These are phyloP conservation scores for Platycnemis pennipes DNA, from an alignment of 2,888 invertebrate species.

Conservation along the genomic window DNA sequence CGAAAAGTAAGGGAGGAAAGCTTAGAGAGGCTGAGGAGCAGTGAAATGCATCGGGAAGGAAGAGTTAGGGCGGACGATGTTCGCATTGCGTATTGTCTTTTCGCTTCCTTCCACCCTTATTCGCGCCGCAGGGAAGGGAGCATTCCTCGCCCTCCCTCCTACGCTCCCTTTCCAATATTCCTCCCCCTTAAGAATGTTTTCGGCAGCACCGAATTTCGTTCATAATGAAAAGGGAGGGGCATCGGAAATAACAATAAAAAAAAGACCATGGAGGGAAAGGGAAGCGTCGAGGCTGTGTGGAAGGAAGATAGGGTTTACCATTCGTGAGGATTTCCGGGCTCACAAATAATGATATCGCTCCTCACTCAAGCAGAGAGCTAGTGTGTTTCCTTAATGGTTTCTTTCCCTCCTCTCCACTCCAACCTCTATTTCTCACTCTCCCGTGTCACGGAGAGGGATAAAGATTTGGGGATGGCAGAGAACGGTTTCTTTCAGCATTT, in stretches of 20 bases:
- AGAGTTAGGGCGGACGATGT: neutral
- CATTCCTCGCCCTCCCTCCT: neutral
- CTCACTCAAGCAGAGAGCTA: slow-evolving; percentile 64
- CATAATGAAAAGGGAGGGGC: neutral
- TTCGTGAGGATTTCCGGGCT: slow-evolving; percentile 42
- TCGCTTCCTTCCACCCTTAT: neutral
- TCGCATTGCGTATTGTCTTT: neutral
- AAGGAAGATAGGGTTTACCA: neutral
- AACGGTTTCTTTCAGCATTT: slow-evolving; percentile 20
- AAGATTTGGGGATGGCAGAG: neutral
- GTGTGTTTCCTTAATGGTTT: slow-evolving; percentile 50
- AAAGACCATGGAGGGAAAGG: neutral
- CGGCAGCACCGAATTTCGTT: neutral
- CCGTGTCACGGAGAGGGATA: slow-evolving; percentile 6
- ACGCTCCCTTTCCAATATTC: neutral
- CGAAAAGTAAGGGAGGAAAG: neutral
- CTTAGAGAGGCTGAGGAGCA: neutral
- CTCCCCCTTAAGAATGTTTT: neutral
- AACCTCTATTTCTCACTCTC: slow-evolving; percentile 13
- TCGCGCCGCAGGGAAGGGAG: neutral
- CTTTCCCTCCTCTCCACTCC: neutral
- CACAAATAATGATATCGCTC: slow-evolving; percentile 60
- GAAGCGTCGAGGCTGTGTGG: neutral
- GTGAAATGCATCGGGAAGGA: neutral
- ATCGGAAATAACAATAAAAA: neutral